phyloP scores from a whole-genome alignment of 2,797 vertebrate genomes.

The Pseudopleuronectes americanus region DNA sequence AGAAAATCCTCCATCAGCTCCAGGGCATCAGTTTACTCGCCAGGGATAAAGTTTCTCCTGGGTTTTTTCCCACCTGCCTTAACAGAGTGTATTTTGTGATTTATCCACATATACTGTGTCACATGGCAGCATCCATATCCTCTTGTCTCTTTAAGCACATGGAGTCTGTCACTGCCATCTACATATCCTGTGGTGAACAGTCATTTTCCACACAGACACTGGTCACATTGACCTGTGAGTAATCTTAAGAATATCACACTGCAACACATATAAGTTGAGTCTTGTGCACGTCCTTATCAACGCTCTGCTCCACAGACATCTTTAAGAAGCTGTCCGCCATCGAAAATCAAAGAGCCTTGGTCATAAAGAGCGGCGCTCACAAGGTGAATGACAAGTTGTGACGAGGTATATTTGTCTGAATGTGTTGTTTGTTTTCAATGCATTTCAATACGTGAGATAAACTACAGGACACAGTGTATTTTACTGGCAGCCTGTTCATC shows the following conservation, averaged over 20 bases:
- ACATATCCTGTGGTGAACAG: slow-evolving; percentile 82
- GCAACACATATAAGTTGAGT: slow-evolving; percentile 3
- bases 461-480: too few relatives aligned
- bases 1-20: slow-evolving; percentile 87
- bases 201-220: slow-evolving; percentile 84
- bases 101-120: background rate
- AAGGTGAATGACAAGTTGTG: slow-evolving; percentile 74
- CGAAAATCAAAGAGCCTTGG: slow-evolving; percentile 85
- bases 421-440: too few relatives aligned
- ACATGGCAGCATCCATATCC: background rate
- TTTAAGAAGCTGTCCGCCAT: slow-evolving; percentile 89
- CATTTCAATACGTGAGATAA: too few relatives aligned
- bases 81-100: background rate
- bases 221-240: slow-evolving; percentile 90
- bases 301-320: slow-evolving; percentile 79
- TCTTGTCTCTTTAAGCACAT: slow-evolving; percentile 79
- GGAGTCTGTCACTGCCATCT: slow-evolving; percentile 83
- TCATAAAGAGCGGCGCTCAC: slow-evolving; percentile 86
- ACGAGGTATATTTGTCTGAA: too few relatives aligned
- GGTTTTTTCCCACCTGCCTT: background rate
- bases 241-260: slow-evolving; percentile 5
- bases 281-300: slow-evolving; percentile 4
- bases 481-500: too few relatives aligned
- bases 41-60: slow-evolving; percentile 78
- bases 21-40: slow-evolving; percentile 84